These are phyloP conservation scores for Zaprionus vittiger DNA, from an alignment of 1,140 invertebrate species.

Conservation along the genomic window DNA sequence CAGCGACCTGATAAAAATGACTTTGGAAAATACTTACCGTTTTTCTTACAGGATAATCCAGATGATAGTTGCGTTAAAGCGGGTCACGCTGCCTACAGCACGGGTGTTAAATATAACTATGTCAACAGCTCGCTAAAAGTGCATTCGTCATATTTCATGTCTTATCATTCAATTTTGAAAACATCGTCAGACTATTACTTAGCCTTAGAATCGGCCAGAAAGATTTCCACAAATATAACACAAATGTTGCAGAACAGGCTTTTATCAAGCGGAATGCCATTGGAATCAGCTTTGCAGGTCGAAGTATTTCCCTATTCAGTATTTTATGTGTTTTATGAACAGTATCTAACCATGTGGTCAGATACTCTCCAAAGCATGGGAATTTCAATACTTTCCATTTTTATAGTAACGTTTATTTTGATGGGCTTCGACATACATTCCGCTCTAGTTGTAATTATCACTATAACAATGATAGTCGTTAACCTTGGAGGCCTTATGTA, in stretches of 20 bases:
- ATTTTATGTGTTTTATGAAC: constrained; percentile 99
- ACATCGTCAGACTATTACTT: constrained; percentile 96
- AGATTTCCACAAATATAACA: constrained; percentile 93
- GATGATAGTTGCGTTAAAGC: constrained; percentile 92
- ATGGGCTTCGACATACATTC: constrained; percentile 97
- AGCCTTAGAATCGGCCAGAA: constrained; percentile 92
- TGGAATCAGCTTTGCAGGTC: constrained; percentile 85
- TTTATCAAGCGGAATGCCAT: constrained; percentile 80
- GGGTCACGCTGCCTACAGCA: constrained; percentile 92
- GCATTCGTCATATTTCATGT: constrained; percentile 95
- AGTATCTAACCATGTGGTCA: constrained; percentile 98
- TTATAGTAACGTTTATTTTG: constrained; percentile 96
- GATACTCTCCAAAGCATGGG: constrained; percentile 95
- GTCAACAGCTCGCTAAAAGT: constrained; percentile 85
- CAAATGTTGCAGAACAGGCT: constrained; percentile 89
- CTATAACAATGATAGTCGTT: constrained; percentile 97
- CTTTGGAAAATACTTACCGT: constrained; percentile 93
- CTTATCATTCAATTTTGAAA: constrained; percentile 97
- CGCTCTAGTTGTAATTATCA: constrained; percentile 94
- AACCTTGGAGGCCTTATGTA: constrained; percentile 98
- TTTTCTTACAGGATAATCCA: constrained; percentile 96
- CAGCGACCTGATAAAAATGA: constrained; percentile 86
- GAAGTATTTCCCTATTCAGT: constrained; percentile 99
- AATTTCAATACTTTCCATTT: constrained; percentile 95
- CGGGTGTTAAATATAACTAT: constrained; percentile 88